Conservation (phyloP, 2,113 vertebrate species). For the Phalacrocorax carbo region DNA sequence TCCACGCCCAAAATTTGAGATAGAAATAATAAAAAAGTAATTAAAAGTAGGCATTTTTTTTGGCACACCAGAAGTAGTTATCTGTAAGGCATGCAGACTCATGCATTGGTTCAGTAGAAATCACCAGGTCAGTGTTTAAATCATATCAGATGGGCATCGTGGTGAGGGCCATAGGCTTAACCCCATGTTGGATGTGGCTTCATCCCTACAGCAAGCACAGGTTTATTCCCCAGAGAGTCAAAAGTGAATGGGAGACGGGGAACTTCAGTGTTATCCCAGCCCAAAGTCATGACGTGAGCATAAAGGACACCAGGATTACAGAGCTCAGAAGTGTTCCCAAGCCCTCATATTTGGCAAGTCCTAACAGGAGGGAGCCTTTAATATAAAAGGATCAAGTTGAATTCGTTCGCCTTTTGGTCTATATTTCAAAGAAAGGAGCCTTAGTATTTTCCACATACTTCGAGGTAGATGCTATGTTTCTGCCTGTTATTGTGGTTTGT, state of each 20-base stretch:
- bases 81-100: neutral
- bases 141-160: fast-evolving
- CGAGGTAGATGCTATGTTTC: neutral
- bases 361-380: neutral
- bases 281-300: fast-evolving
- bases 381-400: neutral
- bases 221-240: neutral
- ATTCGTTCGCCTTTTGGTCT: neutral
- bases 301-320: neutral
- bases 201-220: too few species aligned
- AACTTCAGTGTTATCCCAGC: neutral
- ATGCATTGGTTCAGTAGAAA: neutral
- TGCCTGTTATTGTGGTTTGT: neutral
- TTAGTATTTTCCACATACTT: neutral
- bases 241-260: neutral
- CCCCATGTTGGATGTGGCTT: neutral
- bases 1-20: neutral
- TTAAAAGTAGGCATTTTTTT: neutral
- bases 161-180: neutral
- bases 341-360: neutral
- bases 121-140: neutral
- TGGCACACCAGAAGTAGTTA: neutral
- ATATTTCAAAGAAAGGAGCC: neutral
- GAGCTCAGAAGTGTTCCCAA: neutral
- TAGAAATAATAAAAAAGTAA: neutral